Evolutionary conservation across 2,113 vertebrate species (phyloP), one percentile per base, ranked within the genome.

Genomic region (Scophthalmus maximus): DNA sequence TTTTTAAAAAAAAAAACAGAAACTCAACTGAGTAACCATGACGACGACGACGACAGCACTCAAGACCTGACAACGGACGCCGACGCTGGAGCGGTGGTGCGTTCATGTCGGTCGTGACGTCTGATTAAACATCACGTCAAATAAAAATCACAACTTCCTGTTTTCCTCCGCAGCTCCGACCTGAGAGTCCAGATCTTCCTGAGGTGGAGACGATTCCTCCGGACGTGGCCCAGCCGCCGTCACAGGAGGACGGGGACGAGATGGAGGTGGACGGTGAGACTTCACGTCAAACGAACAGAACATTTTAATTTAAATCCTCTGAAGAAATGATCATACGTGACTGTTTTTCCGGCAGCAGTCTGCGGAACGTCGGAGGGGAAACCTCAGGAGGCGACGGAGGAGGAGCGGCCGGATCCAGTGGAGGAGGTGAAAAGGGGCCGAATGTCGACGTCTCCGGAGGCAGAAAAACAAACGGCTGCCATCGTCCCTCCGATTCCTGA

Each of bases 1-100:
- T 58, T 74, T 87, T 83, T 60, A 82, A 18, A n/a, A 32, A 32
- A 4, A 32, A 73, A 83, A 87, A 65, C 90, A 98, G 97, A 98
- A 86, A 97, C 95, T 10, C 96, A 95, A 52, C 79, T 88, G 25
- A 95, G 92, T 8, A 8, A 79, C 65, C 3, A 68, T 6, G 74
- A 81, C 51, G 53, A 64, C 4, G 75, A 82, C 49, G 50, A 22
- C 59, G 77, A 82, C 50, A 36, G 14, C 68, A 79, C 78, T 1
- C 78, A 73, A 9, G 89, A 88, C 2, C 73, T 92, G 74, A 86
- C 7, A 3, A 8, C 82, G 36, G 53, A 55, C 60, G 12, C 69
- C 1, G 82, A 82, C 53, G 17, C 66, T 1, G 52, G 22, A 52
- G 26, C 30, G 0, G 17, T 67, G 51, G 83, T 84, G 44, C 72